phyloP scores from a whole-genome alignment of 2,888 invertebrate genomes.

The Hedychridium roseum region DNA sequence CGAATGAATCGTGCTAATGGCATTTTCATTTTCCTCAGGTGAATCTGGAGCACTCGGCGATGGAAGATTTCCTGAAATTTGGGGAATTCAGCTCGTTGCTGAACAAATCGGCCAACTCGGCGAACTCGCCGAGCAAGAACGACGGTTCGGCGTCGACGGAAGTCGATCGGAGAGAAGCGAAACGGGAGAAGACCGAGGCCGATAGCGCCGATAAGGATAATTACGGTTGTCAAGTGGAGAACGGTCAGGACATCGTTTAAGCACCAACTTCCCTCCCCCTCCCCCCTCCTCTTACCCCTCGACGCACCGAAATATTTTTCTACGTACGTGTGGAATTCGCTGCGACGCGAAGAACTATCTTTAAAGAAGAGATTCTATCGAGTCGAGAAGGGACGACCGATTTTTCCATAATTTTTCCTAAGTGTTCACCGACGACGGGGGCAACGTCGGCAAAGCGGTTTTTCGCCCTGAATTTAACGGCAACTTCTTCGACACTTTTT shows the following conservation, averaged over 20 bases:
- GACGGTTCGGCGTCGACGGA: constrained; percentile 17
- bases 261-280: not conserved
- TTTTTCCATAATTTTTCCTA: too few relatives aligned
- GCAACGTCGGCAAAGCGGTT: too few relatives aligned
- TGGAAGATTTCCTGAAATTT: constrained; percentile 54
- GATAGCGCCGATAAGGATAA: constrained; percentile 32
- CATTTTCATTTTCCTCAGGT: constrained; percentile 32
- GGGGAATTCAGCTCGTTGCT: constrained; percentile 56
- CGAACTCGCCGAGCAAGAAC: constrained; percentile 23
- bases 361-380: too few relatives aligned
- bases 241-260: constrained; percentile 38
- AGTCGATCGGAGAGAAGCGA: constrained; percentile 16
- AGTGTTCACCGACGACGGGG: too few relatives aligned
- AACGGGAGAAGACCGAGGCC: constrained; percentile 14
- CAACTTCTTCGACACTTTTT: too few relatives aligned
- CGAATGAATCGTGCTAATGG: too few relatives aligned
- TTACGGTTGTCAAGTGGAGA: constrained; percentile 39
- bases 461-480: too few relatives aligned
- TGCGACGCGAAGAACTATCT: too few relatives aligned
- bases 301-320: constrained; percentile 37
- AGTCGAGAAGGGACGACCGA: too few relatives aligned
- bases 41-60: constrained; percentile 44
- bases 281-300: too few relatives aligned
- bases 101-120: constrained; percentile 48
- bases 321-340: constrained; percentile 13